phyloP scores from a whole-genome alignment of 2,888 invertebrate genomes.

The Junonia oenone region DNA sequence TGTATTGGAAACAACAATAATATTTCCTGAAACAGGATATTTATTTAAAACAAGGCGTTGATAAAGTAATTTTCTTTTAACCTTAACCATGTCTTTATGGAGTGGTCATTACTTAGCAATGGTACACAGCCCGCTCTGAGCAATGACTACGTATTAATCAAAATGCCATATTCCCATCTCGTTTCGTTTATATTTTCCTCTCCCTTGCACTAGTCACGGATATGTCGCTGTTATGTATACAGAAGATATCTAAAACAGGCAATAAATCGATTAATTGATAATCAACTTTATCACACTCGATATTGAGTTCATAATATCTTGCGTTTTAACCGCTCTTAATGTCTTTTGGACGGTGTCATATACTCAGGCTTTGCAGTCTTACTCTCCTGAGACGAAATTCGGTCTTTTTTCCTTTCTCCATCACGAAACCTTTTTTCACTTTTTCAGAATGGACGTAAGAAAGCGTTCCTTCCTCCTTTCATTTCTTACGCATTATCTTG shows the following conservation, averaged over 20 bases:
- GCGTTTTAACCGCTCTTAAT: constrained; percentile 30
- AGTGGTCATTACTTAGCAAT: constrained; percentile 80
- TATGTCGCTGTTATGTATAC: constrained; percentile 61
- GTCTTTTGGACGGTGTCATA: constrained; percentile 37
- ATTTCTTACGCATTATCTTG: constrained; percentile 76
- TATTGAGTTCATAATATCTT: constrained; percentile 24
- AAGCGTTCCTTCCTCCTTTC: constrained; percentile 64
- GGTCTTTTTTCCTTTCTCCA: constrained; percentile 72
- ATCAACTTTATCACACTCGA: constrained; percentile 22
- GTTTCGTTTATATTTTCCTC: constrained; percentile 53
- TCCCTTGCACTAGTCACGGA: constrained; percentile 66
- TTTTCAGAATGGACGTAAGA: constrained; percentile 69
- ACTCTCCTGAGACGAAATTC: constrained; percentile 77
- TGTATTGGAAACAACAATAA: constrained; percentile 78
- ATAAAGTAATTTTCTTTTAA: constrained; percentile 81
- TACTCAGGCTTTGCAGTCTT: constrained; percentile 72
- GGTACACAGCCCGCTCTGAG: constrained; percentile 79
- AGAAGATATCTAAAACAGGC: constrained; percentile 37
- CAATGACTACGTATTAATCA: constrained; percentile 78
- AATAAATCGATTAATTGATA: constrained; percentile 8
- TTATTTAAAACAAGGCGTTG: constrained; percentile 80
- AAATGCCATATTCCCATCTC: constrained; percentile 75
- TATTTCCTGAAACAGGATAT: constrained; percentile 80
- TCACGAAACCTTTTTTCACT: constrained; percentile 71
- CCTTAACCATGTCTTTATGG: constrained; percentile 80